Base-by-base conservation (phyloP, 2,888 invertebrate genomes). In the Poecilobothrus nobilitatus region DNA sequence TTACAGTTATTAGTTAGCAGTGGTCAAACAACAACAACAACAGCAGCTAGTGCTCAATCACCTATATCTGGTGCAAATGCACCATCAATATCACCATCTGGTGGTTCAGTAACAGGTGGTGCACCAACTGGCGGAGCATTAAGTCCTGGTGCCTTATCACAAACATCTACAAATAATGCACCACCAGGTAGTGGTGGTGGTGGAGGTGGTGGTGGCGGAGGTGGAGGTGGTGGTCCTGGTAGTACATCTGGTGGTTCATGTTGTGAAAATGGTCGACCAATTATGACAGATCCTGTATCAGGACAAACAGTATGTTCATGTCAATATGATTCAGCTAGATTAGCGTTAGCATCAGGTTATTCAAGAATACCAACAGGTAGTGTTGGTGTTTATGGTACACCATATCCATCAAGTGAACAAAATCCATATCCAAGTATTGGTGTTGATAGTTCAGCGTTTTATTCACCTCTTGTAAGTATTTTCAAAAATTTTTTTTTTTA, bases 291-390 rank as follows among this genome's bases (percentile, higher is more conserved):
- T 83, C 94, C 95, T 12, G 91, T 94, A 71, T 92, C 94, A 73
- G 95, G 95, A 53, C 94, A 95, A 83, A 91, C 93, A 68, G 93
- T 95, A 76, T 95, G 95, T 84, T 94, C 94, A 75, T 95, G 95
- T 83, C 95, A 95, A 82, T 95, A 95, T 83, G 95, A 95, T 83
- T 90, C 91, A 70, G 92, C 94, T 65, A 85, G 94, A 75, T 86
- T 95, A 73, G 92, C 94, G 68, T 88, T 94, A 72, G 53, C 53
- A 53, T 87, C 91, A 73, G 88, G 89, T 73, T 94, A 94, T 81
- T 92, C 92, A 62, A 86, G 94, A 74, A 85, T 91, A 74, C 88
- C 89, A 72, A 87, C 91, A 74, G 90, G 91, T 67, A 90, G 91
- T 62, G 89, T 90, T 68, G 88, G 89, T 67, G 91, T 93, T 75